Conservation (phyloP, 2,113 vertebrate genomes). For the Actenoides lindsayi region DNA sequence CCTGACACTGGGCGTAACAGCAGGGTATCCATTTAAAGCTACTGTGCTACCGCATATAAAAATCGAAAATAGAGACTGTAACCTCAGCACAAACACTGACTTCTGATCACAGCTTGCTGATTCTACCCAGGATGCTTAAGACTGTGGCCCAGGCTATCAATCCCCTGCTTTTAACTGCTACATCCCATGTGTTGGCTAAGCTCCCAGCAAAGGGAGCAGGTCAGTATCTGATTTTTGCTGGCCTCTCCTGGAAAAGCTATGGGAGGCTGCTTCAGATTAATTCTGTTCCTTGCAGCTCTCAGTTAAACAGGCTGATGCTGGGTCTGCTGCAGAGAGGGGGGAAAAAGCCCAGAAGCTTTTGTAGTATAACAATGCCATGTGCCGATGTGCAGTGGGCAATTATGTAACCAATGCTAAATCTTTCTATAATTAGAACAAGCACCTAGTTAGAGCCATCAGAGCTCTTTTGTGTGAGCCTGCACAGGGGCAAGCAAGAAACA, state of each 20-base stretch:
- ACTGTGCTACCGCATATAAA: not conserved
- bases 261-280: not conserved
- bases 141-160: not conserved
- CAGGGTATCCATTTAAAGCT: not conserved
- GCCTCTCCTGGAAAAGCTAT: not conserved
- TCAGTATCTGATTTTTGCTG: not conserved
- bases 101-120: not conserved
- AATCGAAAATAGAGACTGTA: not conserved
- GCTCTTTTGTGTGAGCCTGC: constrained; percentile 70
- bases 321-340: not conserved
- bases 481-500: constrained; percentile 13
- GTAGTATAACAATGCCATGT: constrained; percentile 51
- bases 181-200: not conserved
- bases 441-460: constrained; percentile 64
- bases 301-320: constrained; percentile 15
- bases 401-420: constrained; percentile 73
- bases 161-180: not conserved
- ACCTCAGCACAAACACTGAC: not conserved
- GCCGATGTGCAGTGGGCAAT: constrained; percentile 69
- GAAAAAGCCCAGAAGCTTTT: constrained; percentile 25
- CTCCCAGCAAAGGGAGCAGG: not conserved
- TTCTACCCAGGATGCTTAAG: not conserved
- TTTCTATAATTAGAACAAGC: constrained; percentile 78
- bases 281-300: constrained; percentile 29
- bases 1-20: not conserved